Conservation (phyloP, 2,888 invertebrate genomes). For the Ophioninae sp. region DNA sequence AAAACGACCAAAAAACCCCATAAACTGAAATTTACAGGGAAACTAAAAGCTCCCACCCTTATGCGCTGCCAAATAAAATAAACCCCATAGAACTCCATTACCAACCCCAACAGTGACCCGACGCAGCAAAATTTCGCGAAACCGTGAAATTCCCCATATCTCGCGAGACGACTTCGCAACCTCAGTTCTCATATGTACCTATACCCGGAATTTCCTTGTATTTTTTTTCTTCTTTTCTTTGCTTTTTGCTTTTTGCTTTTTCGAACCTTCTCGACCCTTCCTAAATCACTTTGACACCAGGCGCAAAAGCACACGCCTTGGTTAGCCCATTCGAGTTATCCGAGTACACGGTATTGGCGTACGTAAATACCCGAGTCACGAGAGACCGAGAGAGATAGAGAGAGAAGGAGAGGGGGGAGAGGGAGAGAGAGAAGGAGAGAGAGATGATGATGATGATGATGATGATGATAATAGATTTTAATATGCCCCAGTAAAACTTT, state of each 20-base stretch:
- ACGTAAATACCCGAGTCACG: constrained; percentile 3
- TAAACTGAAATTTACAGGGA: too few relatives aligned
- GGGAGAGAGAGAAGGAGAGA: constrained; percentile 6
- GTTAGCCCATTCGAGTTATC: background rate
- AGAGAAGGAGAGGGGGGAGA: background rate
- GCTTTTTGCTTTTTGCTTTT: constrained; percentile 18
- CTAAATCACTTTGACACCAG: constrained; percentile 50
- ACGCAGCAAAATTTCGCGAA: background rate
- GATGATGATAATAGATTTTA: too few relatives aligned
- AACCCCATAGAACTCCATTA: too few relatives aligned
- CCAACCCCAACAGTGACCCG: too few relatives aligned
- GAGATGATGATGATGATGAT: too few relatives aligned
- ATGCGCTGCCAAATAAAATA: too few relatives aligned
- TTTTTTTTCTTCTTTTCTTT: background rate
- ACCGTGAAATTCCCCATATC: background rate
- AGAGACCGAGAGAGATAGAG: background rate
- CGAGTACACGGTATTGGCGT: background rate
- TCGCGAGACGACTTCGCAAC: background rate
- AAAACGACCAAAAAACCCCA: too few relatives aligned
- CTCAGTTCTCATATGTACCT: background rate
- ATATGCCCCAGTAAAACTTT: too few relatives aligned
- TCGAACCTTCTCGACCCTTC: constrained; percentile 12
- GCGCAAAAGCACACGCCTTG: background rate
- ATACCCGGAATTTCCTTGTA: background rate
- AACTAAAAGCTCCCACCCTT: too few relatives aligned